phyloP scores from a whole-genome alignment of 1,140 invertebrate genomes.

The Zaprionus nigranus region DNA sequence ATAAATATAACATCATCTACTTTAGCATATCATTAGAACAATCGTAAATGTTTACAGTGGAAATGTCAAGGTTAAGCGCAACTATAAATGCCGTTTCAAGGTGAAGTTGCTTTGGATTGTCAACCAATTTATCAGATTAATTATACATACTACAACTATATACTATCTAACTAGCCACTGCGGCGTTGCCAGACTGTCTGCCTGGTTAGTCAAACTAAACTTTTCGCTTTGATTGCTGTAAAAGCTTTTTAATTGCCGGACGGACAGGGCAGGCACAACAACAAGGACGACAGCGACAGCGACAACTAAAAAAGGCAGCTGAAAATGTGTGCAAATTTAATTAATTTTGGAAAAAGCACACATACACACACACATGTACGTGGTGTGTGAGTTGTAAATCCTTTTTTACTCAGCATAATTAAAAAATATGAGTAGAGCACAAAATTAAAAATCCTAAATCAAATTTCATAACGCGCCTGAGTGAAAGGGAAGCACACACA shows the following conservation, averaged over 20 bases:
- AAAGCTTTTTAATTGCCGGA: conserved; percentile 78
- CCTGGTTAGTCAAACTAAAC: conserved; percentile 14
- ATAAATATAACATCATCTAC: too few relatives aligned
- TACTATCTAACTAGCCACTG: not conserved
- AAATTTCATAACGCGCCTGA: conserved; percentile 62
- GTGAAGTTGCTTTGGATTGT: too few relatives aligned
- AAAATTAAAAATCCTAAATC: conserved; percentile 84
- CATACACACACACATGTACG: conserved; percentile 5
- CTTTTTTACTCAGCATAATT: conserved; percentile 83
- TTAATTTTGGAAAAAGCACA: conserved; percentile 73
- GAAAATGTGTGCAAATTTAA: conserved; percentile 81
- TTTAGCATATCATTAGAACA: too few relatives aligned
- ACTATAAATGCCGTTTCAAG: too few relatives aligned
- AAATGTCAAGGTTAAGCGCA: not conserved
- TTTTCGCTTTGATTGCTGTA: conserved; percentile 78
- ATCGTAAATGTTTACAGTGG: too few relatives aligned
- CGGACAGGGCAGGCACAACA: conserved; percentile 9
- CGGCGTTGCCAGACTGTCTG: conserved; percentile 31
- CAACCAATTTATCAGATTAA: not conserved
- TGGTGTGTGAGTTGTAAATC: conserved; percentile 65
- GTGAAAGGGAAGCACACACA: conserved; percentile 22
- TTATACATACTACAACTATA: not conserved
- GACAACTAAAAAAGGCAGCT: conserved; percentile 52
- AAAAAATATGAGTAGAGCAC: conserved; percentile 82
- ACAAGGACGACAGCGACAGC: conserved; percentile 19